These are phyloP conservation scores for Drosophila gaucha DNA, from an alignment of 2,888 invertebrate species.

Conservation along the genomic window DNA sequence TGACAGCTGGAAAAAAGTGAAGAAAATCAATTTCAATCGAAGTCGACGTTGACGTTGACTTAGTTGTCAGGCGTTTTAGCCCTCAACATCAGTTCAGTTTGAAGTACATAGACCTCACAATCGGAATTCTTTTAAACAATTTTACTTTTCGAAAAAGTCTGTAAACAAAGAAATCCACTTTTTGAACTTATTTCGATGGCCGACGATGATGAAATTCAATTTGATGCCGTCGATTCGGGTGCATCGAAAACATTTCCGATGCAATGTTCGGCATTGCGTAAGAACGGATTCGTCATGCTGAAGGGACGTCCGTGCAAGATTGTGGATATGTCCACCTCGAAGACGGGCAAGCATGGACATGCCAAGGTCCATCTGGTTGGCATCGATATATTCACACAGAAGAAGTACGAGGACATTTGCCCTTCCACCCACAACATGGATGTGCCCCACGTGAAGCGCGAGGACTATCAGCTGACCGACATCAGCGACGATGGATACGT, in stretches of 20 bases:
- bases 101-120: conserved; percentile 9
- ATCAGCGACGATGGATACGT: conserved; percentile 96
- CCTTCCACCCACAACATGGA: conserved; percentile 99
- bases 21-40: not conserved
- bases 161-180: not conserved
- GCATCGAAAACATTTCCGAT: conserved; percentile 98
- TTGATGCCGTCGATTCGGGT: conserved; percentile 97
- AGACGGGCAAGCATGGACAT: conserved; percentile 99
- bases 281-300: conserved; percentile 99
- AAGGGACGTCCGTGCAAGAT: conserved; percentile 99
- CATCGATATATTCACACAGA: conserved; percentile 94
- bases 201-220: conserved; percentile 86
- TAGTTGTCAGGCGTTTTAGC: too few relatives aligned
- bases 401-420: conserved; percentile 98
- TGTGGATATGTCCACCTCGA: conserved; percentile 99
- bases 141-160: conserved; percentile 11
- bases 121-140: conserved; percentile 21
- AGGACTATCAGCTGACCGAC: conserved; percentile 98
- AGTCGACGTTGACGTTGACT: conserved; percentile 16
- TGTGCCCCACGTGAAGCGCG: conserved; percentile 98
- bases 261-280: conserved; percentile 99
- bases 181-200: conserved; percentile 36
- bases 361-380: conserved; percentile 99
- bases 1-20: not conserved
- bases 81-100: conserved; percentile 20